phyloP scores from a whole-genome alignment of 2,113 vertebrate species.

The Crotalus helleri region DNA sequence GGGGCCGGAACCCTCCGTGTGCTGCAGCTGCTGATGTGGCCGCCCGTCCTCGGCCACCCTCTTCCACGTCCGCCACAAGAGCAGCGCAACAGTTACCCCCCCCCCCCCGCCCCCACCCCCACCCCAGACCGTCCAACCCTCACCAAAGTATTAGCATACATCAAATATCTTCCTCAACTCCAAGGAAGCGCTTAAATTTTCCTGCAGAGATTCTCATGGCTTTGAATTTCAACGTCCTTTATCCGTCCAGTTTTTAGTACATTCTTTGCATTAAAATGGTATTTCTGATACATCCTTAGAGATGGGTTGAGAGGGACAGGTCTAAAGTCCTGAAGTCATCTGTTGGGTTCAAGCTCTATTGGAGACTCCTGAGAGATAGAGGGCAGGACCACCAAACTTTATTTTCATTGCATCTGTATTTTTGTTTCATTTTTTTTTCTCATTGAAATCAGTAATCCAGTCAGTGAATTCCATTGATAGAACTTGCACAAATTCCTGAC shows the following conservation, averaged over 20 bases:
- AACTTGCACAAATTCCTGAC: not conserved
- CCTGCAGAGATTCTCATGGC: not conserved
- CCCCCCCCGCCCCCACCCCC: accelerated
- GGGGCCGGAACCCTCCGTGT: too few relatives aligned
- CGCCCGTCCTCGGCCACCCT: too few relatives aligned
- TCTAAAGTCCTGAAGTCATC: not conserved
- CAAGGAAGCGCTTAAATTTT: not conserved
- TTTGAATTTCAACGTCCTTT: not conserved
- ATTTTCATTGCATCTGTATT: not conserved
- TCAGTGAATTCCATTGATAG: not conserved
- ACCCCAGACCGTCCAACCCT: not conserved
- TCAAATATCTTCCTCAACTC: too few relatives aligned
- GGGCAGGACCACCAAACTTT: not conserved
- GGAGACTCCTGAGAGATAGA: not conserved
- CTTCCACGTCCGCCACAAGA: not conserved
- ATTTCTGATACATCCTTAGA: not conserved
- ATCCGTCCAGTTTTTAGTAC: not conserved
- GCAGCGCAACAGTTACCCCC: too few relatives aligned
- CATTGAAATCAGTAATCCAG: not conserved
- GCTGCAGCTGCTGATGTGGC: constrained; percentile 4
- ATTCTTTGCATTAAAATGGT: not conserved
- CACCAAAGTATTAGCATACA: too few relatives aligned
- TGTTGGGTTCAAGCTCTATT: not conserved
- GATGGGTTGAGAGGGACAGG: not conserved
- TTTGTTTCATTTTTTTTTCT: not conserved